Evolutionary conservation across 64 coral and sea anemone genomes (phyloP).

Genomic region (Catalaphyllia jardinei): DNA sequence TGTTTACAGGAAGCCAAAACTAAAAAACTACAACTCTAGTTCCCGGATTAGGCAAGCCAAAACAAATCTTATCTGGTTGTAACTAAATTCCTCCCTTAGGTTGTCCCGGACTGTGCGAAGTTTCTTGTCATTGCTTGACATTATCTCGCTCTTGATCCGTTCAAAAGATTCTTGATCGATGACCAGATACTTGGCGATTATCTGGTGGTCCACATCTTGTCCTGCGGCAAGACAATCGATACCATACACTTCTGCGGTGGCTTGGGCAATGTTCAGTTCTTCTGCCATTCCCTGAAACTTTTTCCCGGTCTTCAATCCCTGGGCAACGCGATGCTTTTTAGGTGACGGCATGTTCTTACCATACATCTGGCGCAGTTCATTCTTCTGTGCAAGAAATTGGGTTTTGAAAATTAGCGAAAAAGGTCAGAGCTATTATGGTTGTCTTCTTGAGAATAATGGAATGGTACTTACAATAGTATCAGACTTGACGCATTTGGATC

Average conservation of each 20-base stretch:
- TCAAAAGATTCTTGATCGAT: neutral
- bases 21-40: neutral
- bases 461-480: conserved; percentile 3
- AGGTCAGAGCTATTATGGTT: too few relatives aligned
- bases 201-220: neutral
- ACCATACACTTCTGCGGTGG: conserved; percentile 12
- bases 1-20: too few relatives aligned
- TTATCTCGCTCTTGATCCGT: neutral
- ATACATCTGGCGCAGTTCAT: conserved; percentile 13
- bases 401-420: neutral
- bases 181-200: conserved; percentile 14
- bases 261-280: conserved; percentile 1
- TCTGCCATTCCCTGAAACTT: conserved; percentile 5
- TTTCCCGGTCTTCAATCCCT: neutral
- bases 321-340: neutral
- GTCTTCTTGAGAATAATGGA: neutral
- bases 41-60: conserved; percentile 17
- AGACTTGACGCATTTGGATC: neutral
- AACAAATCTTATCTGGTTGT: conserved; percentile 36
- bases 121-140: conserved; percentile 16
- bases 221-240: conserved; percentile 1
- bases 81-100: neutral
- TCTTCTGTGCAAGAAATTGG: neutral
- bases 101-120: conserved; percentile 15
- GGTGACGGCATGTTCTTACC: too few relatives aligned